phyloP scores from a whole-genome alignment of 1,140 invertebrate genomes.

The Amyelois transitella region DNA sequence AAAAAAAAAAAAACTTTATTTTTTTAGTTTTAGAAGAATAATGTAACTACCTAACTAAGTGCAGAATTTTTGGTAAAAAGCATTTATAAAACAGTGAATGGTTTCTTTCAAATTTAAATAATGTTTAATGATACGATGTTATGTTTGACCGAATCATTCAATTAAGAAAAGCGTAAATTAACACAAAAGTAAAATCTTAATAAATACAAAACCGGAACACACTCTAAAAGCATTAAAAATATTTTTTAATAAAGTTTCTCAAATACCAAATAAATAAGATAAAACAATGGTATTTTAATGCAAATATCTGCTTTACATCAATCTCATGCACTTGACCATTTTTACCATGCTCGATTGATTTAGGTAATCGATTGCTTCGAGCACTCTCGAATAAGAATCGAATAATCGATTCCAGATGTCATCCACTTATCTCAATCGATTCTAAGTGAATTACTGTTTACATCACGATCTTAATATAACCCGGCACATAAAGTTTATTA shows the following conservation, averaged over 20 bases:
- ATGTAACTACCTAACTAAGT: too few species aligned
- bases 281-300: too few species aligned
- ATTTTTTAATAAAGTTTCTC: too few species aligned
- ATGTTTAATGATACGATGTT: too few species aligned
- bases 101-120: too few species aligned
- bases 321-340: not conserved
- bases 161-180: too few species aligned
- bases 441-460: not conserved
- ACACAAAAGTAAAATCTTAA: not conserved
- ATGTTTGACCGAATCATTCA: too few species aligned
- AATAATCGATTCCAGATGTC: not conserved
- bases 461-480: not conserved
- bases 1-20: too few species aligned
- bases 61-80: too few species aligned
- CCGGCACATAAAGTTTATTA: not conserved
- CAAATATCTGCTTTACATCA: not conserved
- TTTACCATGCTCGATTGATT: not conserved
- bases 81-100: too few species aligned
- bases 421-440: not conserved
- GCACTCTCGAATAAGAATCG: not conserved
- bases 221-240: not conserved
- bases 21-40: too few species aligned
- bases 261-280: too few species aligned
- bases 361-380: not conserved
- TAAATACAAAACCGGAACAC: not conserved